Evolutionary conservation across 2,888 invertebrate genomes (phyloP).

Genomic region (Fabriciana adippe): DNA sequence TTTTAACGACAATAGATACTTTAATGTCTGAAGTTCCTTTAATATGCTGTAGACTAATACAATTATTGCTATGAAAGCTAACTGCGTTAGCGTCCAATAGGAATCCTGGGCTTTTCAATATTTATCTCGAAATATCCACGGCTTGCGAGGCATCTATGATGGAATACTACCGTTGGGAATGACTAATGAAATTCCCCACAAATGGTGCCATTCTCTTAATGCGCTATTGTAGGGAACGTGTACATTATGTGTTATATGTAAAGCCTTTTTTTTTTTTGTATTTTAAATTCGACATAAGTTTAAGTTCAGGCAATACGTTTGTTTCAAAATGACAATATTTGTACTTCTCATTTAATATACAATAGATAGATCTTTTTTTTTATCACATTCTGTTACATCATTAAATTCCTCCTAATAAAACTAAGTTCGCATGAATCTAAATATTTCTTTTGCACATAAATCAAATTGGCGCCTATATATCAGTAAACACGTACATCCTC

Average conservation of each 20-base stretch:
- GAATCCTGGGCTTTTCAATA: conserved; percentile 32
- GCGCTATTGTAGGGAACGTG: conserved; percentile 40
- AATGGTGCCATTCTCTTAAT: conserved; percentile 61
- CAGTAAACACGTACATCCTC: no score
- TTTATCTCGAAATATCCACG: conserved; percentile 25
- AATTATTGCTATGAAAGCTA: conserved; percentile 1
- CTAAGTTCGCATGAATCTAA: no score
- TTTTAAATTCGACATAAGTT: no score
- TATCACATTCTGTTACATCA: no score
- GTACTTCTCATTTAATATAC: no score
- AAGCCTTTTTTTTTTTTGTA: background rate
- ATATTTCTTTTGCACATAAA: no score
- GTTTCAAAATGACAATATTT: no score
- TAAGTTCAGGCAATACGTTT: no score
- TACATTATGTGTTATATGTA: background rate
- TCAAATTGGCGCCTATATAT: no score
- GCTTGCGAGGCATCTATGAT: conserved; percentile 56
- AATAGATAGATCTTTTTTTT: no score
- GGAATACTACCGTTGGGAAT: conserved; percentile 57
- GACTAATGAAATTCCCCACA: conserved; percentile 65
- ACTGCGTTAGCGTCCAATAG: conserved; percentile 17
- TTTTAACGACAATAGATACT: no score
- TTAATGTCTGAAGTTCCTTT: background rate
- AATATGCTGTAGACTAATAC: background rate
- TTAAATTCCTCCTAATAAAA: no score